Base-by-base conservation (phyloP, 2,888 invertebrate species). In the Troilus luridus region DNA sequence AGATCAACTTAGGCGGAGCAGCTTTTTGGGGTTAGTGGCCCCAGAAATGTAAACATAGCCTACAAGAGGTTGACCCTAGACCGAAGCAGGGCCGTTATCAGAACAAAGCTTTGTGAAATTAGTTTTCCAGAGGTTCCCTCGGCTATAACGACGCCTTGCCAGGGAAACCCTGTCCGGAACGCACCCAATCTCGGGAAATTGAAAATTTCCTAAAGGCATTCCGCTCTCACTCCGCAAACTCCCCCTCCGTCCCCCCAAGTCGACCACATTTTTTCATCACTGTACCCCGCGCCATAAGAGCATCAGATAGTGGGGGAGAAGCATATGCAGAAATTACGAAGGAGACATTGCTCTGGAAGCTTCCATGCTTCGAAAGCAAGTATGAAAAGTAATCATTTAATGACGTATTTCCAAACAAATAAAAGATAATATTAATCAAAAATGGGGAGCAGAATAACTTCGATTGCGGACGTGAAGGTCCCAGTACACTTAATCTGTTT, bases 101-200 rank as follows among this genome's bases (percentile, higher is more conserved):
- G 85, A 58, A 85, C 85, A 85, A 85, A 85, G 85, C 85, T 56
- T 56, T 85, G 85, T 85, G 85, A 85, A 85, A 85, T 85, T 85
- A 85, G 85, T 85, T 85, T 85, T 85, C 85, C 85, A 85, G 85
- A 85, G 85, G 56, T 58, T 85, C 12, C 56, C 21, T 7, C n/a
- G 41, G 12, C n/a, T 58, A 85, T 54, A 58, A 56, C 85, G 85
- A 56, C 85, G 85, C 85, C 56, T 56, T 85, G n/a, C 85, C 12
- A 85, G 56, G 85, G 85, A 85, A 85, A 85, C 85, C 85, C 54
- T 56, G 85, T 85, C 85, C 85, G 85, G 85, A 85, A 85, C 85
- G 85, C 88, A 60, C 59, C 88, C 88, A 62, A 88, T 88, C 88
- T 88, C 21, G 88, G 88, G 88, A 88, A 88, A 88, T 88, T 88